A percentile compares a stretch with the other conserved stretches of the same genome.
Evolutionary conservation across 2,113 vertebrate genomes (phyloP).

Genomic region (Alexandromys fortis): DNA sequence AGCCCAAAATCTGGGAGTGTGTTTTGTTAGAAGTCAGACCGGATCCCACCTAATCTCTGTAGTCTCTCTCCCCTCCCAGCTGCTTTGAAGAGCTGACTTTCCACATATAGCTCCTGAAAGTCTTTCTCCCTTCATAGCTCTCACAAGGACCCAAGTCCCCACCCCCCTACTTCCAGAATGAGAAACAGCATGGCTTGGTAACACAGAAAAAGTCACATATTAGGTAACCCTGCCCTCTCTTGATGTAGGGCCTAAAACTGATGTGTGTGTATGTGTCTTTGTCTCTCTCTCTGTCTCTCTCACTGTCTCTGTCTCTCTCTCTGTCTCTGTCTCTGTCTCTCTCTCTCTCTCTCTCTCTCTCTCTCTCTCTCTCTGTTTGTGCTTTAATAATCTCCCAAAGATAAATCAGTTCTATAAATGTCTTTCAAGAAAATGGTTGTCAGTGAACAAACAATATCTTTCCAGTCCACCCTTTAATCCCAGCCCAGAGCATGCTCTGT

Average conservation of each 20-base stretch:
- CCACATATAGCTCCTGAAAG: neutral
- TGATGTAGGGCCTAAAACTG: neutral
- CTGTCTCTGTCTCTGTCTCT: too few species aligned
- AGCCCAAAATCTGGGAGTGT: neutral
- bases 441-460: too few species aligned
- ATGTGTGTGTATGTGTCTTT: neutral
- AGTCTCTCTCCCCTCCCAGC: neutral
- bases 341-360: too few species aligned
- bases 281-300: too few species aligned
- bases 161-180: neutral
- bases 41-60: neutral
- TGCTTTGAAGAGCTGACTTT: neutral
- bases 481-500: too few species aligned
- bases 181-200: neutral
- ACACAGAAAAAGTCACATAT: neutral
- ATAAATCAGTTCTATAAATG: too few species aligned
- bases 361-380: neutral
- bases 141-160: neutral
- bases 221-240: neutral
- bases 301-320: too few species aligned
- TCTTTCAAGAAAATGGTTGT: too few species aligned
- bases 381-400: too few species aligned
- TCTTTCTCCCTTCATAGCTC: too few species aligned
- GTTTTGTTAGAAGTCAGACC: neutral
- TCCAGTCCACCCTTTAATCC: too few species aligned